These are phyloP conservation scores for Suncus etruscus DNA, from an alignment of 2,113 vertebrate genomes.

Conservation along the genomic window DNA sequence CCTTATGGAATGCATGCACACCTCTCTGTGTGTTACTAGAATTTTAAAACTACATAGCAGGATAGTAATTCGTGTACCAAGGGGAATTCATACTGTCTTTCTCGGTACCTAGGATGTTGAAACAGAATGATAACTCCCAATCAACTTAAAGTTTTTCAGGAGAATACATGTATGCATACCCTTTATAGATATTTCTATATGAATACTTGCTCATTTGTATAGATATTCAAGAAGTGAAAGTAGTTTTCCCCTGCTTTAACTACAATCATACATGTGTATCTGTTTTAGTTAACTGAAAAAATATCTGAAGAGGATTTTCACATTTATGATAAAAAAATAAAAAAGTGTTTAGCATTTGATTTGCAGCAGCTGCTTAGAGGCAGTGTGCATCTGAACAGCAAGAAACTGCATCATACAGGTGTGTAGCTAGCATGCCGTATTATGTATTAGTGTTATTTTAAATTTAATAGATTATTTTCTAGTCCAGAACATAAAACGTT, in stretches of 20 bases:
- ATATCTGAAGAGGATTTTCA: not conserved
- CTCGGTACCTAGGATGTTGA: constrained; percentile 68
- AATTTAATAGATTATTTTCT: not conserved
- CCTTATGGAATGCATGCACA: not conserved
- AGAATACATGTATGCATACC: not conserved
- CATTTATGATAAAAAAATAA: not conserved
- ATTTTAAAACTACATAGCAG: constrained; percentile 85
- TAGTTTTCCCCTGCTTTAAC: not conserved
- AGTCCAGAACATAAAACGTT: not conserved
- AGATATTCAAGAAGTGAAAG: not conserved
- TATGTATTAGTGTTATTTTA: not conserved
- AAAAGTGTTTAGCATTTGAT: not conserved
- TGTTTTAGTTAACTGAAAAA: not conserved
- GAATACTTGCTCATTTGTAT: not conserved
- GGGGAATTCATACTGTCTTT: constrained; percentile 79
- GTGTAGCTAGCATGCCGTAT: not conserved
- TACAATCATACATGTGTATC: not conserved
- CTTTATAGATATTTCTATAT: not conserved
- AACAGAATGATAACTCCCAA: constrained; percentile 67
- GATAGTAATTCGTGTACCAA: constrained; percentile 80
- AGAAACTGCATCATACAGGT: not conserved
- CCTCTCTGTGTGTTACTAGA: constrained; percentile 66
- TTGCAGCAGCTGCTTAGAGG: not conserved
- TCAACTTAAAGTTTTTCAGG: constrained; percentile 74
- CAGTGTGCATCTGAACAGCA: not conserved